These are phyloP conservation scores for Gryon sp. DNA, from an alignment of 1,140 invertebrate genomes.

Conservation along the genomic window DNA sequence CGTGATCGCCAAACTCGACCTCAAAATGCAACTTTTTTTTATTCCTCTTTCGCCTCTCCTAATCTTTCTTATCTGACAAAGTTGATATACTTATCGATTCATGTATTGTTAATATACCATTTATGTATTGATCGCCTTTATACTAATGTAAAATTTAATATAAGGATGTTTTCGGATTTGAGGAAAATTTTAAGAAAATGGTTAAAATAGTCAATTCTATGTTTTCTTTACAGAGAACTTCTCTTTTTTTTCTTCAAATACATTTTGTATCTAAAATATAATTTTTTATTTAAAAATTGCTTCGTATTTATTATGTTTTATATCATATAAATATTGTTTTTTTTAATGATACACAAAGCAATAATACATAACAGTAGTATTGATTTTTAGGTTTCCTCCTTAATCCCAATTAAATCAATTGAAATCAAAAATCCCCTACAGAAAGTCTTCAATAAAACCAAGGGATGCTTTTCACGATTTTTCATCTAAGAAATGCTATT, in stretches of 20 bases:
- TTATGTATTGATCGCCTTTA: no score
- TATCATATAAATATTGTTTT: background rate
- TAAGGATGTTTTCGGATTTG: no score
- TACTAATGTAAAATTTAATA: no score
- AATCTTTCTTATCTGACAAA: no score
- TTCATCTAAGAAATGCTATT: background rate
- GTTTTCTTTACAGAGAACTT: no score
- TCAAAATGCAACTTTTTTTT: background rate
- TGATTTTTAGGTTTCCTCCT: conserved; percentile 25
- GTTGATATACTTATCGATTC: no score
- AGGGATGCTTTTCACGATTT: conserved; percentile 17
- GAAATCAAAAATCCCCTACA: conserved; percentile 18
- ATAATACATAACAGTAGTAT: conserved; percentile 14
- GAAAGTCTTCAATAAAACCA: conserved; percentile 12
- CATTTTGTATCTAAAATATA: no score
- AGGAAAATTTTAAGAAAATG: no score
- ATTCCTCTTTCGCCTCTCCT: background rate
- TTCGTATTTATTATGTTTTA: conserved; percentile 2
- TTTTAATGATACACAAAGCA: conserved; percentile 7
- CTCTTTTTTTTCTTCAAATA: no score
- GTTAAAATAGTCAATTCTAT: no score
- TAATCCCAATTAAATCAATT: conserved; percentile 25
- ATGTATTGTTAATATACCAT: no score
- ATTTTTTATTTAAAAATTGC: no score
- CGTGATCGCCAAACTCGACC: conserved; percentile 18